Evolutionary conservation across 2,888 invertebrate genomes (phyloP), one percentile per base, ranked within the genome.

Genomic region (Gastrophysa polygoni): DNA sequence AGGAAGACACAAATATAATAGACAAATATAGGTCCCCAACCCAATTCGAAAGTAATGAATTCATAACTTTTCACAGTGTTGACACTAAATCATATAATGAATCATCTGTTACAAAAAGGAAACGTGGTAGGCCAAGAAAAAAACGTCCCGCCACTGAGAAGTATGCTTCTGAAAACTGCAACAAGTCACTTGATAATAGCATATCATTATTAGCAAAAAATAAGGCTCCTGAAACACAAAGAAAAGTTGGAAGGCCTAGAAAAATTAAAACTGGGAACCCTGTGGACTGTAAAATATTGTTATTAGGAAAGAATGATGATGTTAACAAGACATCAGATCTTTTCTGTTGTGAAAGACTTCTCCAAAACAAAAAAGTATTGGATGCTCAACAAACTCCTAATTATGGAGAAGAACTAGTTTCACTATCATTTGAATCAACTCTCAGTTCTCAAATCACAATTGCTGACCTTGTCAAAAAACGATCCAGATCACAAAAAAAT

Each of bases 401-500:
- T 20, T 8, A 14, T 14, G 14, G 16, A 16, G 24, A 43, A 43
- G 21, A 43, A 21, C 20, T 4, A 6, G 6, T 17, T 32, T 32
- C 29, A n/a, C 38, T 34, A 29, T 34, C 34, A n/a, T 34, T 38
- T 4, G 38, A 52, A 32, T n/a, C 20, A 1, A 20, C 21, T 20
- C 21, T 38, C 2, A 38, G 38, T 52, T 52, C 38, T 3, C 54
- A 54, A 21, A 54, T 43, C 14, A 54, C 43, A 21, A 54, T 54
- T 10, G 54, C 43, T 1, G 54, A 43, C 28, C 54, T 43, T 21
- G 54, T 54, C 4, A 43, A 54, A 20, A 54, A 54, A 54, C 54
- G 43, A 11, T 14, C 16, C 11, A 54, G 54, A 17, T 38, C 38
- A 11, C 24, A 14, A 10, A 44, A 17, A 24, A 54, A 24, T 43